Percentiles rank a stretch among this genome's conserved stretches.
These are phyloP conservation scores for Perca fluviatilis DNA, from an alignment of 2,113 vertebrate species.

Conservation along the genomic window DNA sequence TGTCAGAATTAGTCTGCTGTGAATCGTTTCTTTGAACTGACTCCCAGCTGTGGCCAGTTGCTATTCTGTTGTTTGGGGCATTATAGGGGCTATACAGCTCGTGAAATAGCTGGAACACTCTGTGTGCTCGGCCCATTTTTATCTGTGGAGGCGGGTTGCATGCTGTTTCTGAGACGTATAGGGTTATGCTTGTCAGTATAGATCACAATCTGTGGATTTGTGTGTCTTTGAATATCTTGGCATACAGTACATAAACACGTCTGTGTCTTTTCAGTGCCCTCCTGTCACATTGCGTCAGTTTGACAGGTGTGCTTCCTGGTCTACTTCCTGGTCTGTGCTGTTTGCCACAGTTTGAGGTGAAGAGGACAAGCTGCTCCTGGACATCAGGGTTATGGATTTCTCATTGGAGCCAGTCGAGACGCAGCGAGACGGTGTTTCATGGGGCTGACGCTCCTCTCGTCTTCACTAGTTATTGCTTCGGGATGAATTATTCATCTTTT, in stretches of 20 bases:
- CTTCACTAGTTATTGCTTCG: constrained; percentile 37
- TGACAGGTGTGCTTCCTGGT: constrained; percentile 50
- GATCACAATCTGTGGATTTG: constrained; percentile 54
- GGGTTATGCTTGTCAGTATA: constrained; percentile 47
- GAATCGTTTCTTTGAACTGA: constrained; percentile 61
- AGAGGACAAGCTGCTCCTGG: constrained; percentile 49
- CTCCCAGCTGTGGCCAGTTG: constrained; percentile 51
- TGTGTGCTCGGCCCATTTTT: constrained; percentile 26
- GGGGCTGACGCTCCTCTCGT: constrained; percentile 18
- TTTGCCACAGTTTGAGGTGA: constrained; percentile 41
- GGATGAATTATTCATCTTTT: constrained; percentile 64
- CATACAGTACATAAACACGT: constrained; percentile 15
- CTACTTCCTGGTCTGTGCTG: constrained; percentile 15
- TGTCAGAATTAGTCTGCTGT: constrained; percentile 63
- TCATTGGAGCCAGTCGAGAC: constrained; percentile 42
- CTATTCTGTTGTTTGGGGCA: constrained; percentile 53
- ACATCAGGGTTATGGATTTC: constrained; percentile 66
- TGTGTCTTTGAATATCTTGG: constrained; percentile 40
- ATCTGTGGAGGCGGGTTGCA: constrained; percentile 29
- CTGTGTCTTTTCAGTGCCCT: constrained; percentile 21
- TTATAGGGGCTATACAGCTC: constrained; percentile 27
- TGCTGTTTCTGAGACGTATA: constrained; percentile 20
- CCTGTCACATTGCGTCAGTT: constrained; percentile 26
- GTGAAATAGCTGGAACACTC: constrained; percentile 27
- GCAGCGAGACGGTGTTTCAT: constrained; percentile 21